These are phyloP conservation scores for Drosophila aff. DNA, from an alignment of 1,140 invertebrate genomes.

Conservation along the genomic window DNA sequence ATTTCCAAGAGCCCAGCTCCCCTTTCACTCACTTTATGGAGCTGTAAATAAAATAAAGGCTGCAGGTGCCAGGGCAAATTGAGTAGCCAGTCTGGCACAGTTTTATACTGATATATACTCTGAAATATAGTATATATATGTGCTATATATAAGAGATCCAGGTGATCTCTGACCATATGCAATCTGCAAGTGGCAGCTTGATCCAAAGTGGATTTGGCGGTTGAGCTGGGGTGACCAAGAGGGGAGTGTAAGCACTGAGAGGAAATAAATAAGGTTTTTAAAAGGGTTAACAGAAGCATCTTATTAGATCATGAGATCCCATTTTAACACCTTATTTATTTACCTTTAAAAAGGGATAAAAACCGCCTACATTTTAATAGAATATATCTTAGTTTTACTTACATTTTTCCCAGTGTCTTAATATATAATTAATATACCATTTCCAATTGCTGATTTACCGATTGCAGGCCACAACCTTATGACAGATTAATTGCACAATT, in stretches of 20 bases:
- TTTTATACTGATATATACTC: slow-evolving; percentile 44
- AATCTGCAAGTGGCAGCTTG: slow-evolving; percentile 39
- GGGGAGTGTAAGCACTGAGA: neutral
- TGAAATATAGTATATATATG: slow-evolving; percentile 25
- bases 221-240: slow-evolving; percentile 3
- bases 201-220: slow-evolving; percentile 35
- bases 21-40: slow-evolving; percentile 42
- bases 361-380: neutral
- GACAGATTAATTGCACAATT: slow-evolving; percentile 74
- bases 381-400: neutral
- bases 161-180: slow-evolving; percentile 31
- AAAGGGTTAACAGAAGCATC: neutral
- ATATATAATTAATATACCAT: slow-evolving; percentile 30
- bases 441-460: slow-evolving; percentile 76
- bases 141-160: slow-evolving; percentile 14
- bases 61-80: slow-evolving; percentile 39
- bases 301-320: neutral
- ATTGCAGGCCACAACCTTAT: slow-evolving; percentile 46
- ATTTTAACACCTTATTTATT: neutral
- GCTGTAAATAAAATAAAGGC: slow-evolving; percentile 32
- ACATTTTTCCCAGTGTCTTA: neutral
- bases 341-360: neutral
- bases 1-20: slow-evolving; percentile 6
- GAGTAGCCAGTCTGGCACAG: slow-evolving; percentile 25
- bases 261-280: neutral